A percentile compares a stretch with the other conserved stretches of the same genome.
Conservation (phyloP, 1,140 invertebrate species). For the Temnothorax nylanderi region DNA sequence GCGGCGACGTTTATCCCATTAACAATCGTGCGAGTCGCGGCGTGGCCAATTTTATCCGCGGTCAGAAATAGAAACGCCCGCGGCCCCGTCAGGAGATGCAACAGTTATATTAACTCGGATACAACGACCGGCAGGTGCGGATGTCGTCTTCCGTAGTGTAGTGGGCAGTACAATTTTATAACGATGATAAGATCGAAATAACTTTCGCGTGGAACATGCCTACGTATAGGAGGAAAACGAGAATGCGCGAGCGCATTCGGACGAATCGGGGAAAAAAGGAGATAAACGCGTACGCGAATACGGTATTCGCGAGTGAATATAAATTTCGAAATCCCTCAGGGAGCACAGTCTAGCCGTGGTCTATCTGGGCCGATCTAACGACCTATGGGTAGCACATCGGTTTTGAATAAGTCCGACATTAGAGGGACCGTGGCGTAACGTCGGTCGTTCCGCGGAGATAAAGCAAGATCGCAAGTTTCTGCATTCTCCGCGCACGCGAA, state of each 20-base stretch:
- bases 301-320: slow-evolving; percentile 56
- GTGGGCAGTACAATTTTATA: slow-evolving; percentile 56
- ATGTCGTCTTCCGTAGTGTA: slow-evolving; percentile 53
- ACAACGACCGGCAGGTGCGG: slow-evolving; percentile 62
- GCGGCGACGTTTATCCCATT: slow-evolving; percentile 24
- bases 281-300: not conserved
- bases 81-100: not conserved
- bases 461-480: slow-evolving; percentile 67
- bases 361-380: slow-evolving; percentile 61
- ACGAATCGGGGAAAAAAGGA: slow-evolving; percentile 18
- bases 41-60: slow-evolving; percentile 49
- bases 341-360: slow-evolving; percentile 4
- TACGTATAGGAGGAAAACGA: not conserved
- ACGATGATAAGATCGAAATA: slow-evolving; percentile 65
- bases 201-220: slow-evolving; percentile 41
- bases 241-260: not conserved
- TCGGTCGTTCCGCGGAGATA: slow-evolving; percentile 60
- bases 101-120: slow-evolving; percentile 58
- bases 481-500: slow-evolving; percentile 36
- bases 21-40: slow-evolving; percentile 30
- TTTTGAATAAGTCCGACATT: slow-evolving; percentile 67
- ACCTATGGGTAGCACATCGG: slow-evolving; percentile 37
- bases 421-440: slow-evolving; percentile 30
- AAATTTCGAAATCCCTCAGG: slow-evolving; percentile 51
- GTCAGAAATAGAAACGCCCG: slow-evolving; percentile 52